Evolutionary conservation across 2,888 invertebrate species (phyloP).

Genomic region (Dicyrtomina minuta): DNA sequence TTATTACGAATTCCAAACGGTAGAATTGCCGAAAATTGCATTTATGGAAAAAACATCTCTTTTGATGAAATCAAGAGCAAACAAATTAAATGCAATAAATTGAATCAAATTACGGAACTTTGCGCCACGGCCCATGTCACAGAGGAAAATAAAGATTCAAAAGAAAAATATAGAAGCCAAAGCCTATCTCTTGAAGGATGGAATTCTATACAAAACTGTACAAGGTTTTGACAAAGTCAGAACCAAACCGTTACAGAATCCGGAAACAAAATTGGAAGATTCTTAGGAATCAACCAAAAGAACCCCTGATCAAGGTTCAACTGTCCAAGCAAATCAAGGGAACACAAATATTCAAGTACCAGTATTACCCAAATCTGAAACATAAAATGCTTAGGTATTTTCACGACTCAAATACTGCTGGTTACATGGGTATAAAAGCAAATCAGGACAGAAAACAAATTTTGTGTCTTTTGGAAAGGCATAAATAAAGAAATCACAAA

Average conservation of each 20-base stretch:
- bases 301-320: too few relatives aligned
- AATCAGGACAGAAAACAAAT: conserved; percentile 33
- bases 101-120: neutral
- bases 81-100: neutral
- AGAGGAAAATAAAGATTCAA: neutral
- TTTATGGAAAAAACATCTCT: conserved; percentile 10
- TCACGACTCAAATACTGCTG: conserved; percentile 41
- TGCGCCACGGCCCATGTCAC: neutral
- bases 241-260: too few relatives aligned
- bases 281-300: too few relatives aligned
- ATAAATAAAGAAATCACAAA: conserved; percentile 42
- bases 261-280: too few relatives aligned
- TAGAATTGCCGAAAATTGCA: neutral
- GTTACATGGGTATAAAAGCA: conserved; percentile 41
- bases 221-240: too few relatives aligned
- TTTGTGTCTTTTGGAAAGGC: conserved; percentile 37
- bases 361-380: too few relatives aligned
- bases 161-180: conserved; percentile 1
- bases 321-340: too few relatives aligned
- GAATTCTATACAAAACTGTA: too few relatives aligned
- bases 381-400: conserved; percentile 34
- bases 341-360: too few relatives aligned
- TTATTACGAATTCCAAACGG: neutral
- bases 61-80: neutral
- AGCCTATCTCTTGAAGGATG: conserved; percentile 11